Conservation (phyloP, 1,140 invertebrate genomes). For the Drosophila arizonae region DNA sequence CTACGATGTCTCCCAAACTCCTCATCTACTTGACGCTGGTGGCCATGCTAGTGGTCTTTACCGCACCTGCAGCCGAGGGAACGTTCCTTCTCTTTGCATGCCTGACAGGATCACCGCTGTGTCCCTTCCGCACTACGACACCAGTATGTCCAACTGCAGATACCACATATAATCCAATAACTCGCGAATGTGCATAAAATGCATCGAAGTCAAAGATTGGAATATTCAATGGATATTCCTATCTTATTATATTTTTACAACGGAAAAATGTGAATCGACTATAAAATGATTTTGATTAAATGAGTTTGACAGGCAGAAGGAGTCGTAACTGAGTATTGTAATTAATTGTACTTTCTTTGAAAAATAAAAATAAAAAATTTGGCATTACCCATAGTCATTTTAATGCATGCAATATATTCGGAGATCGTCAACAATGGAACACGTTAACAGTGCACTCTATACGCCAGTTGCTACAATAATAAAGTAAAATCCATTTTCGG, state of each 20-base stretch:
- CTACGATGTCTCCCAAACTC: constrained; percentile 11
- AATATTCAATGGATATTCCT: background rate
- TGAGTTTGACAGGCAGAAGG: no score
- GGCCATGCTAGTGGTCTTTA: constrained; percentile 1
- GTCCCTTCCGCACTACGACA: constrained; percentile 1
- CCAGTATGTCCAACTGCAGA: background rate
- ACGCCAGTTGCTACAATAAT: no score
- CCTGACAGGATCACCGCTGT: constrained; percentile 2
- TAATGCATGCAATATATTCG: no score
- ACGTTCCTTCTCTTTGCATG: constrained; percentile 1
- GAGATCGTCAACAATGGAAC: no score
- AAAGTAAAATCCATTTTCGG: no score
- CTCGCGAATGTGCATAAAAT: constrained; percentile 8
- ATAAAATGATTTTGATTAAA: no score
- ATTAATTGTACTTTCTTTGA: no score
- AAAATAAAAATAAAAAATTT: no score
- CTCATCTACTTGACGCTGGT: constrained; percentile 4
- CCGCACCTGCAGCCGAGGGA: constrained; percentile 5
- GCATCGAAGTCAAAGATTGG: background rate
- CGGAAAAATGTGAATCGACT: background rate
- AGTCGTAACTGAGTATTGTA: no score
- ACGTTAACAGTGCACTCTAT: no score
- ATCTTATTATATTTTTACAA: background rate
- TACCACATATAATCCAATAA: background rate
- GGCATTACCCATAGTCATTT: no score